A percentile compares a stretch with the other conserved stretches of the same genome.
phyloP scores from a whole-genome alignment of 2,797 vertebrate genomes.

The Chelonia mydas region DNA sequence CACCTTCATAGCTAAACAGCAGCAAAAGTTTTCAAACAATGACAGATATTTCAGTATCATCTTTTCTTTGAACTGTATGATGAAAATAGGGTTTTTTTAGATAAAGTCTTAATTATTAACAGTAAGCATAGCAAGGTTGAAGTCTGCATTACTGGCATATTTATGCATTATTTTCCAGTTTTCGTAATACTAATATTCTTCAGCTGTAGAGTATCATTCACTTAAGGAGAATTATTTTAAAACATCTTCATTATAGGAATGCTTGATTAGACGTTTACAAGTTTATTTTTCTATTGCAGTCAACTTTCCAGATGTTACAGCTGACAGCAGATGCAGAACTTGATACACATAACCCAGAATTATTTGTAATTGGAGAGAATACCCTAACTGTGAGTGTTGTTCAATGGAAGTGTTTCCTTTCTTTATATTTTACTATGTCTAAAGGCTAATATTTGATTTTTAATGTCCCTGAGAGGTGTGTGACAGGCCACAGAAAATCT shows the following conservation, averaged over 20 bases:
- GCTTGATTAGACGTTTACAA: background rate
- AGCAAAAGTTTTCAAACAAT: conserved; percentile 34
- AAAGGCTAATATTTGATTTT: conserved; percentile 5
- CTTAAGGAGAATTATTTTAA: background rate
- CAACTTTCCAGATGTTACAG: conserved; percentile 85
- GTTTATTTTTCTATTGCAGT: conserved; percentile 78
- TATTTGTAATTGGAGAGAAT: conserved; percentile 85
- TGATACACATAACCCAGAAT: conserved; percentile 83
- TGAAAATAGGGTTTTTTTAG: background rate
- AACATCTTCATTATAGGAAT: background rate
- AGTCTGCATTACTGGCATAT: background rate
- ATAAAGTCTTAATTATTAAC: background rate
- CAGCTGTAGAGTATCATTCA: background rate
- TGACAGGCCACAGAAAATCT: background rate
- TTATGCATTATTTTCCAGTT: background rate
- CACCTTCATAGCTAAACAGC: background rate
- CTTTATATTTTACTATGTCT: background rate
- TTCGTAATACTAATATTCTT: background rate
- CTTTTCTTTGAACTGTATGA: background rate
- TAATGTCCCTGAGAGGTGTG: background rate
- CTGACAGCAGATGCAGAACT: conserved; percentile 83
- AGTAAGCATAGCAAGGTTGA: background rate
- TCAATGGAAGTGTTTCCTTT: conserved; percentile 16
- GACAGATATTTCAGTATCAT: conserved; percentile 13
- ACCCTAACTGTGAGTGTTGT: conserved; percentile 82